phyloP scores from a whole-genome alignment of 2,888 invertebrate genomes.

The Catocala fraxini region DNA sequence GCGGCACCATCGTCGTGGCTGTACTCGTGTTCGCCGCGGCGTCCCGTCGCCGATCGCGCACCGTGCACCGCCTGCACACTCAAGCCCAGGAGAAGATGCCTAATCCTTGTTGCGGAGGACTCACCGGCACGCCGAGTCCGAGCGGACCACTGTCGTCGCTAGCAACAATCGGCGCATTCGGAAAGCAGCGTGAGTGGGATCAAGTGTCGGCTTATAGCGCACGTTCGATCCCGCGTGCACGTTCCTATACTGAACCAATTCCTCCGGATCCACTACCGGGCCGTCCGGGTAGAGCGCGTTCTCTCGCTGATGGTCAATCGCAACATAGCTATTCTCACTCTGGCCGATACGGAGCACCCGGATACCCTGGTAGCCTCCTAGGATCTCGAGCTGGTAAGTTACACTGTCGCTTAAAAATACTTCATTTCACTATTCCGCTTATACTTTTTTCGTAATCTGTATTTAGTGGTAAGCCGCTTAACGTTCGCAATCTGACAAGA shows the following conservation, averaged over 20 bases:
- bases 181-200: slow-evolving; percentile 92
- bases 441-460: slow-evolving; percentile 14
- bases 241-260: slow-evolving; percentile 91
- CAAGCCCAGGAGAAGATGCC: slow-evolving; percentile 91
- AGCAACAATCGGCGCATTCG: slow-evolving; percentile 94
- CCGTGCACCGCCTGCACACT: slow-evolving; percentile 91
- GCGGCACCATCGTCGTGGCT: slow-evolving; percentile 96
- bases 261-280: slow-evolving; percentile 92
- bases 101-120: slow-evolving; percentile 92
- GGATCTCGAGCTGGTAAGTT: slow-evolving; percentile 83
- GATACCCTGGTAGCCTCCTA: slow-evolving; percentile 91
- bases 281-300: slow-evolving; percentile 92
- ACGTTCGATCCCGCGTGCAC: slow-evolving; percentile 95
- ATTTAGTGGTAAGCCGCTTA: not conserved
- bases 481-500: too few species aligned
- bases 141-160: slow-evolving; percentile 93
- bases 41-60: slow-evolving; percentile 92
- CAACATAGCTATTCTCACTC: slow-evolving; percentile 96
- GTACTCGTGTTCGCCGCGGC: slow-evolving; percentile 96
- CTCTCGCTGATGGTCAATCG: slow-evolving; percentile 95
- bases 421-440: slow-evolving; percentile 35
- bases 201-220: slow-evolving; percentile 96
- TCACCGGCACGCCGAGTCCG: slow-evolving; percentile 92
- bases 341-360: slow-evolving; percentile 91
- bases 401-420: slow-evolving; percentile 50